A percentile compares a stretch with the other conserved stretches of the same genome.
Evolutionary conservation across 1,140 invertebrate genomes (phyloP).

Genomic region (Lerema accius): DNA sequence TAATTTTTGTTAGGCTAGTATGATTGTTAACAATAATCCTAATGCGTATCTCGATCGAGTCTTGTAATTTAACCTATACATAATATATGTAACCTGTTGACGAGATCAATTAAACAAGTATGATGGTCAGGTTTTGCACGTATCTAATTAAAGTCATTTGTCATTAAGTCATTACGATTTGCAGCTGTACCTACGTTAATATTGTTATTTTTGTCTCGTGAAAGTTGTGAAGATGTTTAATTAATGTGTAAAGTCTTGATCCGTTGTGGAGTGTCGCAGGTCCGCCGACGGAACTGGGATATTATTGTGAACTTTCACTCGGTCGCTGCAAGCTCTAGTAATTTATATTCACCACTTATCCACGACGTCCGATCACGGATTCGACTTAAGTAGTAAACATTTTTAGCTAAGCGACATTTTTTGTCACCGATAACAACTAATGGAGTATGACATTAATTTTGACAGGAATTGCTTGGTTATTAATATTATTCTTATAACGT

Average conservation of each 20-base stretch:
- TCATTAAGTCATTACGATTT: slow-evolving; percentile 20
- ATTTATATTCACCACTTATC: slow-evolving; percentile 73
- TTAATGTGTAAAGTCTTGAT: slow-evolving; percentile 55
- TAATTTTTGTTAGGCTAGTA: background rate
- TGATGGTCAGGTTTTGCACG: slow-evolving; percentile 32
- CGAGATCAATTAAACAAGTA: slow-evolving; percentile 18
- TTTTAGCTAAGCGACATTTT: slow-evolving; percentile 33
- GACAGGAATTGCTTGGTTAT: too few species aligned
- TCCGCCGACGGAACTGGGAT: slow-evolving; percentile 43
- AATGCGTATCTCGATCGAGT: slow-evolving; percentile 2
- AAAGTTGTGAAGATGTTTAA: slow-evolving; percentile 52
- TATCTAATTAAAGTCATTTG: slow-evolving; percentile 24
- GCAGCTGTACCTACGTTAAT: slow-evolving; percentile 26
- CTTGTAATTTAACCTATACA: too few species aligned
- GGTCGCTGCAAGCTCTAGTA: slow-evolving; percentile 51
- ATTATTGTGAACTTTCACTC: slow-evolving; percentile 70
- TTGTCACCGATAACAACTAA: slow-evolving; percentile 15
- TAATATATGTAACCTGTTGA: too few species aligned
- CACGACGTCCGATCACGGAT: slow-evolving; percentile 66
- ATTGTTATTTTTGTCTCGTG: slow-evolving; percentile 43
- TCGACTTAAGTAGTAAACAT: slow-evolving; percentile 51
- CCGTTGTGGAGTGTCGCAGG: slow-evolving; percentile 48
- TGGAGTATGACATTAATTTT: slow-evolving; percentile 8
- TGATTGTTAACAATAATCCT: background rate
- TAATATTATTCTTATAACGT: too few species aligned